phyloP scores from a whole-genome alignment of 1,140 invertebrate species.

The Zaprionus nigranus region DNA sequence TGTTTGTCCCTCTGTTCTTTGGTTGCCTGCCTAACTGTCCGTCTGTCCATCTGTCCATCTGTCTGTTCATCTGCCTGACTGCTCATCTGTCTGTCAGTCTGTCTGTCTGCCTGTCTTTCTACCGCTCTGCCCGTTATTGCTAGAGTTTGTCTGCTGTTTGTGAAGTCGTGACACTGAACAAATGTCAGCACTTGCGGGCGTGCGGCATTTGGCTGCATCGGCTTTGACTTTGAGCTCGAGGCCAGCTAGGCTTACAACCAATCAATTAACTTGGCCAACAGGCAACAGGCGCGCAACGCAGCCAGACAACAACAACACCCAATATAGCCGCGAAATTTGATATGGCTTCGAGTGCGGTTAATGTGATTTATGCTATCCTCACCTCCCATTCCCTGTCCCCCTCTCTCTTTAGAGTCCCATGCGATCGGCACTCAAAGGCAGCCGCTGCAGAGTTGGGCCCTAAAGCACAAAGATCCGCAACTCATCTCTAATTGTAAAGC shows the following conservation, averaged over 20 bases:
- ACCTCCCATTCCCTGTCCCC: slow-evolving; percentile 17
- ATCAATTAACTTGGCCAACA: slow-evolving; percentile 75
- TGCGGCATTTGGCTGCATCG: slow-evolving; percentile 51
- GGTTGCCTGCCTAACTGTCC: background rate
- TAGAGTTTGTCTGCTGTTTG: slow-evolving; percentile 41
- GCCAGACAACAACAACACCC: slow-evolving; percentile 27
- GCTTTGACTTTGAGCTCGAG: slow-evolving; percentile 70
- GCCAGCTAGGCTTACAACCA: slow-evolving; percentile 59
- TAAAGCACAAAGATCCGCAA: slow-evolving; percentile 31
- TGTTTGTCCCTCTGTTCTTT: background rate
- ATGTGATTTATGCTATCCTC: slow-evolving; percentile 70
- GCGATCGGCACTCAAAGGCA: slow-evolving; percentile 48
- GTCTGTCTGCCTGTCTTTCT: slow-evolving; percentile 21
- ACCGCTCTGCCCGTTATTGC: slow-evolving; percentile 13
- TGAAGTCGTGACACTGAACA: slow-evolving; percentile 78
- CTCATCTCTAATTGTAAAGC: slow-evolving; percentile 33
- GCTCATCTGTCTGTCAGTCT: slow-evolving; percentile 14
- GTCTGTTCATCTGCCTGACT: slow-evolving; percentile 1
- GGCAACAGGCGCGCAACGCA: slow-evolving; percentile 27
- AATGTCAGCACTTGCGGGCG: slow-evolving; percentile 81
- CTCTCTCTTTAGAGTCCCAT: slow-evolving; percentile 15
- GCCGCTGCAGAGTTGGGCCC: slow-evolving; percentile 34
- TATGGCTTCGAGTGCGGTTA: slow-evolving; percentile 65
- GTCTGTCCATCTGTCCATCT: slow-evolving; percentile 23
- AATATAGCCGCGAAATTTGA: slow-evolving; percentile 70